Evolutionary conservation across 2,797 vertebrate species (phyloP).

Genomic region (Helostoma temminkii): DNA sequence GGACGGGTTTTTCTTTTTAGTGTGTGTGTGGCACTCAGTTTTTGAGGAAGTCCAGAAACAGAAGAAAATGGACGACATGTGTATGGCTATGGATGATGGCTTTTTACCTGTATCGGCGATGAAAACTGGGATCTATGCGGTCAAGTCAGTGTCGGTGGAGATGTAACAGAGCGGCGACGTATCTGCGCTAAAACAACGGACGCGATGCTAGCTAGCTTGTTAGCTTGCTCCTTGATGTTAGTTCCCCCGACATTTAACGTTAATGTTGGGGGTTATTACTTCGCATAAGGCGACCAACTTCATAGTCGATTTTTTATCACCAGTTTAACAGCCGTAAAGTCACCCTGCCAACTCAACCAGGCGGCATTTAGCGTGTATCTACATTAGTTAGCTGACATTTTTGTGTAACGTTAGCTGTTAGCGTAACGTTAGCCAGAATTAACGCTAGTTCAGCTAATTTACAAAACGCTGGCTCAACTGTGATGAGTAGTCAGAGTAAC

Average conservation of each 20-base stretch:
- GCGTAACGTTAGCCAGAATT: constrained; percentile 28
- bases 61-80: constrained; percentile 42
- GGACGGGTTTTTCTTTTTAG: constrained; percentile 23
- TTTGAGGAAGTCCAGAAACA: constrained; percentile 66
- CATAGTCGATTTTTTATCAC: background rate
- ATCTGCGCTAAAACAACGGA: constrained; percentile 44
- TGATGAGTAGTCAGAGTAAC: background rate
- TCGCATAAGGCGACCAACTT: background rate
- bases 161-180: constrained; percentile 29
- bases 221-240: constrained; percentile 55
- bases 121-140: constrained; percentile 9
- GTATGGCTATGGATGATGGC: too few species aligned
- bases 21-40: constrained; percentile 47
- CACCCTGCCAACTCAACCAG: background rate
- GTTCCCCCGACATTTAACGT: constrained; percentile 5
- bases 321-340: background rate
- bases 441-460: constrained; percentile 53
- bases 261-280: background rate
- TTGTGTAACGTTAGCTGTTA: constrained; percentile 30
- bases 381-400: constrained; percentile 48
- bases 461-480: constrained; percentile 4
- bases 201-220: constrained; percentile 62
- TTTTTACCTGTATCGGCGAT: background rate
- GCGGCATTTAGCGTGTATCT: constrained; percentile 1
- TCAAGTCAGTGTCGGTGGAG: constrained; percentile 10